phyloP scores from a whole-genome alignment of 92 coral and sea anemone species.

The Hydrozoanthus gracilis region DNA sequence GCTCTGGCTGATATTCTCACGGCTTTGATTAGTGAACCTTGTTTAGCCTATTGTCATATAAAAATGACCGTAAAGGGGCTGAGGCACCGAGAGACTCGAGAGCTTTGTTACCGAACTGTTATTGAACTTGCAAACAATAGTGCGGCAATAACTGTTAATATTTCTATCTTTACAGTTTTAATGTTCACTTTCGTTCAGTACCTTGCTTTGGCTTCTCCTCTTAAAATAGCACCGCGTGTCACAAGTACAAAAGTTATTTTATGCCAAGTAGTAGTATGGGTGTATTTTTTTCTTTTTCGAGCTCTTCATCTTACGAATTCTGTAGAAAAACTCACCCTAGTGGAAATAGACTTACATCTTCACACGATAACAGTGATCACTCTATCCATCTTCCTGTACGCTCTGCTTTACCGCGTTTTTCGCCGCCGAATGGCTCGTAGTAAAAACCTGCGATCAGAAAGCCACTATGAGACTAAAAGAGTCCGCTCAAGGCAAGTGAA shows the following conservation, averaged over 20 bases:
- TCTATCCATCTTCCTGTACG: constrained; percentile 8
- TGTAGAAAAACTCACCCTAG: neutral
- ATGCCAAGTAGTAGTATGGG: constrained; percentile 32
- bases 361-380: neutral
- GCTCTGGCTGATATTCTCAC: constrained; percentile 31
- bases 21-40: neutral
- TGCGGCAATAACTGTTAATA: neutral
- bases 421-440: constrained; percentile 20
- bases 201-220: constrained; percentile 23
- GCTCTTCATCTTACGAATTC: neutral
- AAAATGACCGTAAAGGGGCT: neutral
- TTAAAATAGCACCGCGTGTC: constrained; percentile 29
- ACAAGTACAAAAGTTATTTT: constrained; percentile 19
- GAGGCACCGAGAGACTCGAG: neutral
- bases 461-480: neutral
- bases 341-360: constrained; percentile 8
- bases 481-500: neutral
- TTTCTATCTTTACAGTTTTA: constrained; percentile 33
- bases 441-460: constrained; percentile 15
- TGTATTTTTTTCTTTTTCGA: constrained; percentile 32
- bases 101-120: neutral
- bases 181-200: constrained; percentile 35
- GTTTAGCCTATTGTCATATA: neutral
- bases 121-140: neutral
- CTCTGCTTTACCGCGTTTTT: constrained; percentile 17